These are phyloP conservation scores for Rhynchonema sp. DNA, from an alignment of 2,888 invertebrate species.

Conservation along the genomic window DNA sequence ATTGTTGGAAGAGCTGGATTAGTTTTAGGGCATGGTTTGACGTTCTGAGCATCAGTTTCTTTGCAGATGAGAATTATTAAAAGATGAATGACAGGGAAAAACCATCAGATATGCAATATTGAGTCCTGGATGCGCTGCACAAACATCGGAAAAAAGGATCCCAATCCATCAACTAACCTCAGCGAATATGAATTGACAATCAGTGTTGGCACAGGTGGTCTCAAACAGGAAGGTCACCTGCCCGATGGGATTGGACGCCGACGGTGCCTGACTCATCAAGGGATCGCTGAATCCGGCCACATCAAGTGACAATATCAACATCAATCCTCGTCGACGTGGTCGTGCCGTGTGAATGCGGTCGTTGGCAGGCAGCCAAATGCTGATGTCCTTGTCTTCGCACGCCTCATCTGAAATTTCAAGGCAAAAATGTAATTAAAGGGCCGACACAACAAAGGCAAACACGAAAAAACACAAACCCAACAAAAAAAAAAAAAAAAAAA, in stretches of 20 bases:
- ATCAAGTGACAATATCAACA: slow-evolving; percentile 33
- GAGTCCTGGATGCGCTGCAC: no score
- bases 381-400: slow-evolving; percentile 29
- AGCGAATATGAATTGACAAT: slow-evolving; percentile 39
- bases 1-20: no score
- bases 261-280: slow-evolving; percentile 16
- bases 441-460: not conserved
- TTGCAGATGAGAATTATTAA: no score
- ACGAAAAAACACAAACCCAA: not conserved
- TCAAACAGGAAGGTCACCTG: slow-evolving; percentile 38
- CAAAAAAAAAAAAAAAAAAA: not conserved
- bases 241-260: slow-evolving; percentile 29
- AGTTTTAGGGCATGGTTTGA: no score
- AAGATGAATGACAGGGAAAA: no score
- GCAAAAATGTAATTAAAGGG: no score
- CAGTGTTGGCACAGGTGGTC: slow-evolving; percentile 32
- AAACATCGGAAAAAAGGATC: not conserved
- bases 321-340: slow-evolving; percentile 35
- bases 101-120: no score
- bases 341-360: slow-evolving; percentile 35
- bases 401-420: not conserved
- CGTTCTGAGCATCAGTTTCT: no score
- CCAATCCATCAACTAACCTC: slow-evolving; percentile 29
- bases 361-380: slow-evolving; percentile 37
- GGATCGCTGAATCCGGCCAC: not conserved